These are phyloP conservation scores for Rallus limicola DNA, from an alignment of 2,113 vertebrate species.

Conservation along the genomic window DNA sequence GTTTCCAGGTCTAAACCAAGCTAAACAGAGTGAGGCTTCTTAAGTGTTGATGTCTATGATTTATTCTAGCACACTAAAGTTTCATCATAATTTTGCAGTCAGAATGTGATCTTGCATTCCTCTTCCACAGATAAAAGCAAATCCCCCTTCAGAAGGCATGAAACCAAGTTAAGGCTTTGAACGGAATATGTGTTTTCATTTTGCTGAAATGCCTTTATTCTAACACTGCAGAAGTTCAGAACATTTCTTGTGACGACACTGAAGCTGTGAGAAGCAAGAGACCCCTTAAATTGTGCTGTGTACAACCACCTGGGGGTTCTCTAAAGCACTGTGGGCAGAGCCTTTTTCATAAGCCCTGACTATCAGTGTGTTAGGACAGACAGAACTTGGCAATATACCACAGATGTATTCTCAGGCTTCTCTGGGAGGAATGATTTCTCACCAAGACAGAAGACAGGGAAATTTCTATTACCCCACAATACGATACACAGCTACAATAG, in stretches of 20 bases:
- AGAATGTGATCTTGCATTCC: background rate
- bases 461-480: background rate
- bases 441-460: background rate
- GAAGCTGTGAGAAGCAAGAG: background rate
- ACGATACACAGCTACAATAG: background rate
- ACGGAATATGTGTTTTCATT: background rate
- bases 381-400: background rate
- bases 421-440: background rate
- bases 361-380: background rate
- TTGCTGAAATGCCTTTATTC: background rate
- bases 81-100: background rate
- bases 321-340: background rate
- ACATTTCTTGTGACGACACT: background rate
- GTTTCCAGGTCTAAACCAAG: background rate
- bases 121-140: background rate
- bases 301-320: accelerated
- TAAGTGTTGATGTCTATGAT: background rate
- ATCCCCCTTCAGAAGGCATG: background rate
- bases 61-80: background rate
- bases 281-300: background rate
- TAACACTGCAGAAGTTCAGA: background rate
- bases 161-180: background rate
- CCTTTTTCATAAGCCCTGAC: background rate
- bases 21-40: background rate
- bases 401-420: background rate